phyloP scores from a whole-genome alignment of 2,113 vertebrate genomes.

The Pungitius pungitius region DNA sequence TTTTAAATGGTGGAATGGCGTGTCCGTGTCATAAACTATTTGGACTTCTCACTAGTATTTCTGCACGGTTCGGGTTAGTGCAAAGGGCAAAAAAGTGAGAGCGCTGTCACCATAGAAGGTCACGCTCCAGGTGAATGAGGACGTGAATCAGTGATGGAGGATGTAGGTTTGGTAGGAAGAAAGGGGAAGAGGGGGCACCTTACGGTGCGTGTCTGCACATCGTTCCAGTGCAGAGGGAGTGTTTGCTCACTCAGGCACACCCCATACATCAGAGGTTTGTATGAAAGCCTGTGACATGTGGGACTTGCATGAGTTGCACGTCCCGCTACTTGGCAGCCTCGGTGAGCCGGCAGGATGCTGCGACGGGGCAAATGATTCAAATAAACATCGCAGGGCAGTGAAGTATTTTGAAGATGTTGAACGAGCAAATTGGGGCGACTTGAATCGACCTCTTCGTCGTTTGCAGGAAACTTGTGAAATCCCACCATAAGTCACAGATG shows the following conservation, averaged over 20 bases:
- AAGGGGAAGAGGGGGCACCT: conserved; percentile 23
- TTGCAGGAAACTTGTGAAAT: conserved; percentile 19
- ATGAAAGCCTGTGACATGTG: conserved; percentile 46
- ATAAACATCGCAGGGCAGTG: conserved; percentile 52
- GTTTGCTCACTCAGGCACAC: conserved; percentile 17
- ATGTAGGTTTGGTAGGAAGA: conserved; percentile 49
- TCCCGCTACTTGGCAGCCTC: conserved; percentile 38
- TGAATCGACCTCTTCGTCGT: conserved; percentile 23
- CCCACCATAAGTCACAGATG: conserved; percentile 6
- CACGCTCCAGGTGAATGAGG: conserved; percentile 37
- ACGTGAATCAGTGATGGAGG: conserved; percentile 55
- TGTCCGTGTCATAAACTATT: background rate
- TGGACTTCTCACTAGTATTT: conserved; percentile 22
- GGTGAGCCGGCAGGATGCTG: conserved; percentile 19
- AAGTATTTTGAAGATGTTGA: conserved; percentile 41
- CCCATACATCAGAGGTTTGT: conserved; percentile 32
- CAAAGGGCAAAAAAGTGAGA: conserved; percentile 43
- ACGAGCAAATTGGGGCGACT: conserved; percentile 39
- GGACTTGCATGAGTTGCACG: conserved; percentile 28
- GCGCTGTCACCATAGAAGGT: conserved; percentile 62
- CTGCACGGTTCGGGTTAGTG: conserved; percentile 13
- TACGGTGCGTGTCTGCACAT: conserved; percentile 43
- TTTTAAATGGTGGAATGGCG: background rate
- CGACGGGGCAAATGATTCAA: conserved; percentile 47
- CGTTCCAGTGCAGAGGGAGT: conserved; percentile 32